Percentiles rank a stretch among this genome's conserved stretches.
Evolutionary conservation across 2,113 vertebrate species (phyloP).

Genomic region (Chloropsis cyanopogon): DNA sequence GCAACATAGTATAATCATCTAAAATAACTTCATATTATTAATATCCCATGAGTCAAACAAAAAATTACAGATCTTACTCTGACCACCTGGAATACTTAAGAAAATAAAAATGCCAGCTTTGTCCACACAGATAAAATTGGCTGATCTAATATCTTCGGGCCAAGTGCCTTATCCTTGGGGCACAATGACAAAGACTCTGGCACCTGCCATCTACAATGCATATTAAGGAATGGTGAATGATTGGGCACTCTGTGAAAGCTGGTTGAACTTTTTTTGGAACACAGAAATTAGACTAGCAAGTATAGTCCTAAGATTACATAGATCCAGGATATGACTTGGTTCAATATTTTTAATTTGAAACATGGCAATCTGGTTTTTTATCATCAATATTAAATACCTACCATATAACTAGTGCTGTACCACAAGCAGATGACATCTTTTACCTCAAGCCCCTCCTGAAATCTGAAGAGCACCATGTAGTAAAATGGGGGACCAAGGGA

Average conservation of each 20-base stretch:
- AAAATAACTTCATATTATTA: constrained; percentile 11
- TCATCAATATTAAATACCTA: neutral
- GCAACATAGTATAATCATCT: neutral
- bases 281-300: neutral
- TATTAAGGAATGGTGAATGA: constrained; percentile 25
- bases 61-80: neutral
- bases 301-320: neutral
- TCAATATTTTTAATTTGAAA: neutral
- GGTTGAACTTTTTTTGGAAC: neutral
- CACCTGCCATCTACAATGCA: neutral
- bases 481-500: neutral
- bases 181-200: constrained; percentile 7
- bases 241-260: neutral
- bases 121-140: constrained; percentile 25
- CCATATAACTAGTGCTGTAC: neutral
- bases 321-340: neutral
- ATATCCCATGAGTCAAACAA: neutral
- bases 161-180: constrained; percentile 34
- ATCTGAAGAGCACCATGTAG: neutral
- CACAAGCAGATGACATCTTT: neutral
- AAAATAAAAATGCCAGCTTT: constrained; percentile 31
- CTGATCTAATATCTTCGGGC: constrained; percentile 26
- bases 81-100: neutral
- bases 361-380: neutral
- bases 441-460: neutral